phyloP scores from a whole-genome alignment of 2,888 invertebrate species.

The Stenurella melanura region DNA sequence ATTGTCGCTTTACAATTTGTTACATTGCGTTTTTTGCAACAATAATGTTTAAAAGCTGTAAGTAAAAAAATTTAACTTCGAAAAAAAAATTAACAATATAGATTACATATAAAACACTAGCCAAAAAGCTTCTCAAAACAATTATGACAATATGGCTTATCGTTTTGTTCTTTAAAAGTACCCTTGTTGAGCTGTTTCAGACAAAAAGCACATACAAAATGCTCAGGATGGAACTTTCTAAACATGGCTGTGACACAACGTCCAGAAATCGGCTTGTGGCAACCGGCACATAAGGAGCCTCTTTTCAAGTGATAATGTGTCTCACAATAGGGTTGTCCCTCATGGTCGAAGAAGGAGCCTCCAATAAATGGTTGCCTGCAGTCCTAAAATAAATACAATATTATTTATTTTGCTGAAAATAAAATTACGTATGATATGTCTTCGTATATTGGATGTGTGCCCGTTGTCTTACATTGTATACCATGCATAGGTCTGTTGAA shows the following conservation, averaged over 20 bases:
- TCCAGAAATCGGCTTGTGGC: slow-evolving; percentile 97
- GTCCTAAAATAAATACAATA: slow-evolving; percentile 82
- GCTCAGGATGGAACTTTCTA: slow-evolving; percentile 99
- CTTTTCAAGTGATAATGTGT: slow-evolving; percentile 98
- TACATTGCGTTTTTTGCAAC: too few relatives aligned
- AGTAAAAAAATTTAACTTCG: slow-evolving; percentile 1
- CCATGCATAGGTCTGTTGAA: too few relatives aligned
- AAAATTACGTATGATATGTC: too few relatives aligned
- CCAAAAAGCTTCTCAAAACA: slow-evolving; percentile 99
- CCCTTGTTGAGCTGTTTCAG: slow-evolving; percentile 98
- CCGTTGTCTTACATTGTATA: too few relatives aligned
- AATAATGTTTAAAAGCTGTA: slow-evolving; percentile 2
- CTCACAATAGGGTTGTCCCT: slow-evolving; percentile 98
- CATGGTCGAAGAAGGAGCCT: slow-evolving; percentile 99
- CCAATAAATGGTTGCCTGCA: slow-evolving; percentile 97
- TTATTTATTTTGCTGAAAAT: neutral
- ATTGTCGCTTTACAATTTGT: too few relatives aligned
- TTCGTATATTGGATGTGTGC: too few relatives aligned
- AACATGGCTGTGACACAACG: slow-evolving; percentile 99
- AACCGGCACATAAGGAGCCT: slow-evolving; percentile 97
- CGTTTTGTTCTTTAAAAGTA: slow-evolving; percentile 99
- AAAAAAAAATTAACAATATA: neutral
- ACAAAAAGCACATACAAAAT: slow-evolving; percentile 99
- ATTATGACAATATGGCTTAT: slow-evolving; percentile 98
- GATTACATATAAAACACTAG: slow-evolving; percentile 68